Evolutionary conservation across 2,113 vertebrate genomes (phyloP), one percentile per base, ranked within the genome.

Genomic region (Ellobius talpinus): DNA sequence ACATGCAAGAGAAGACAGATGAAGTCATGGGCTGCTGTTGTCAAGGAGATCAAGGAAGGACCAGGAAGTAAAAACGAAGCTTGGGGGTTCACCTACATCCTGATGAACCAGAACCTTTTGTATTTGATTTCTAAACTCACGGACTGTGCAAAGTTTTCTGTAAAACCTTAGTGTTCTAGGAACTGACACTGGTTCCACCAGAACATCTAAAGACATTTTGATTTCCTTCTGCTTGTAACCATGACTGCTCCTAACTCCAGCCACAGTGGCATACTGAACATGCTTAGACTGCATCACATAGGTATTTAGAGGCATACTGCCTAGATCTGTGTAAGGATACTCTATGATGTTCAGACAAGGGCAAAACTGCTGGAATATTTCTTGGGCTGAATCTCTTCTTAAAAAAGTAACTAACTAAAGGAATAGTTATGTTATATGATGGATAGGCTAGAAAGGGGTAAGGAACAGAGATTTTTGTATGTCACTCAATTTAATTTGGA

Each of bases 21-120:
- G 61, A 96, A 90, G 52, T 79, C 66, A 58, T 81, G 13, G 39
- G 42, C 39, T 36, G 36, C 4, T 47, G 31, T 72, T 93, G 65
- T 81, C 91, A 91, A 91, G 24, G 39, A 94, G 73, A 94, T 91
- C 92, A 82, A 31, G 42, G 42, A 66, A 21, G 29, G 33, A 47
- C 16, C 31, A 86, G 29, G 17, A 68, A 50, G 9, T 50, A 14
- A 23, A 66, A 47, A 23, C 0, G 13, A 50, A 87, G 10, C 19
- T 68, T 36, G 17, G 65, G 42, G 45, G 31, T 33, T 68, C 14
- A 2, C 17, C 63, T 33, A 77, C 26, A 77, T 47, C 63, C 23
- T 21, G 31, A 87, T 36, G 42, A 36, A 68, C 33, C 29, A 68
- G 29, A 50, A 29, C 10, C 42, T 50, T 77, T 87, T 87, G 82